Percentiles rank a stretch among this genome's conserved stretches.
Evolutionary conservation across 1,140 invertebrate species (phyloP).

Genomic region (Triops longicaudatus): DNA sequence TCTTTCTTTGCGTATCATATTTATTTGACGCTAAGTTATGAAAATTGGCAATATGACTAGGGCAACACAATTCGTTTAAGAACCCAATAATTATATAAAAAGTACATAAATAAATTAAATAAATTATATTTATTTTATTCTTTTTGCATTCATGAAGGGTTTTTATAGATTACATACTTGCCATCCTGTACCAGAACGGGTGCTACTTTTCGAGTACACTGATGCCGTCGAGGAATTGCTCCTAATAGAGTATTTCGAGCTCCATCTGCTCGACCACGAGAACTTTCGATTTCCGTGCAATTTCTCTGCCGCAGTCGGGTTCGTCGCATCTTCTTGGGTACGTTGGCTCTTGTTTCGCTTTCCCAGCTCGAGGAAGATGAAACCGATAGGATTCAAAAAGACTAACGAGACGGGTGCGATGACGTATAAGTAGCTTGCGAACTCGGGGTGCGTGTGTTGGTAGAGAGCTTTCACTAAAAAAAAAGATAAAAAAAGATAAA

Average conservation of each 20-base stretch:
- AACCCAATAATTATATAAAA: no score
- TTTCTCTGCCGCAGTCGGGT: background rate
- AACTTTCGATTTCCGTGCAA: background rate
- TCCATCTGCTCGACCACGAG: background rate
- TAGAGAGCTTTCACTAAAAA: slow-evolving; percentile 44
- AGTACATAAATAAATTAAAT: no score
- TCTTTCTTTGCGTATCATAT: no score
- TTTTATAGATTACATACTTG: background rate
- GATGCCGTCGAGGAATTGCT: background rate
- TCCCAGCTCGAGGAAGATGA: slow-evolving; percentile 45
- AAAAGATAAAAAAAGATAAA: no score
- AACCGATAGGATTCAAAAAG: slow-evolving; percentile 48
- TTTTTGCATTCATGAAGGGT: no score
- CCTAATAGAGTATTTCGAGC: background rate
- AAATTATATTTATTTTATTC: no score
- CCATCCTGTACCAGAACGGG: background rate
- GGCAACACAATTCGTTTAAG: no score
- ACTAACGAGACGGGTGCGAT: slow-evolving; percentile 47
- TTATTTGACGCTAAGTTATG: no score
- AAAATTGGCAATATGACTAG: no score
- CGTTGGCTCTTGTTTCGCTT: slow-evolving; percentile 33
- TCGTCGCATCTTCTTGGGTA: background rate
- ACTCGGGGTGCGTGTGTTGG: slow-evolving; percentile 42
- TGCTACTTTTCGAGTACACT: background rate
- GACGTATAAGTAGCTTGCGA: slow-evolving; percentile 47